phyloP scores from a whole-genome alignment of 2,888 invertebrate species.

The Caenorhabditis japonica region DNA sequence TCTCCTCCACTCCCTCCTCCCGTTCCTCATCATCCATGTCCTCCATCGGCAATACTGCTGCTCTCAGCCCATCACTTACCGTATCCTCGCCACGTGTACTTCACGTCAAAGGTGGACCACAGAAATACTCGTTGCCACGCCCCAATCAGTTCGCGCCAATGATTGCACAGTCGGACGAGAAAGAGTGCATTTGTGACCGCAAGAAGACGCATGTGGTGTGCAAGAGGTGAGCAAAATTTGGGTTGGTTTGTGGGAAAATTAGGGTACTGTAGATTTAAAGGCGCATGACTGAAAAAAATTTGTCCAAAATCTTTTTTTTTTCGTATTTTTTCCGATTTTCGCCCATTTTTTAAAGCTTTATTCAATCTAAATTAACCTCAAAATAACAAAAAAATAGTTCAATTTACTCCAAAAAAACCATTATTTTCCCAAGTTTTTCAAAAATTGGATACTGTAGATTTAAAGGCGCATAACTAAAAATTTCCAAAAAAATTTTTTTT shows the following conservation, averaged over 20 bases:
- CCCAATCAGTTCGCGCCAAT: conserved; percentile 54
- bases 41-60: conserved; percentile 8
- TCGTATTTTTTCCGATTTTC: too few relatives aligned
- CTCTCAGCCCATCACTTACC: conserved; percentile 23
- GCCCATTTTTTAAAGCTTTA: too few relatives aligned
- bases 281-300: too few relatives aligned
- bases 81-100: conserved; percentile 44
- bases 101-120: conserved; percentile 31
- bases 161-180: conserved; percentile 34
- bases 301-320: too few relatives aligned
- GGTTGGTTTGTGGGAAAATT: neutral
- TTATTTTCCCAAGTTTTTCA: too few relatives aligned
- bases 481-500: too few relatives aligned
- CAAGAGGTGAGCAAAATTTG: conserved; percentile 45
- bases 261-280: neutral
- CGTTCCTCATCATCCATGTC: conserved; percentile 52
- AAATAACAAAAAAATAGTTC: too few relatives aligned
- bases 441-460: too few relatives aligned
- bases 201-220: conserved; percentile 61
- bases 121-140: conserved; percentile 47
- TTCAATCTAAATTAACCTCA: too few relatives aligned
- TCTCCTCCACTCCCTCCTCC: conserved; percentile 45
- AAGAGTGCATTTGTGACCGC: conserved; percentile 60
- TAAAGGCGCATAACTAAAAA: too few relatives aligned
- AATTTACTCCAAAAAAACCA: too few relatives aligned